Conservation (phyloP, 2,113 vertebrate genomes). For the Colaptes auratus region DNA sequence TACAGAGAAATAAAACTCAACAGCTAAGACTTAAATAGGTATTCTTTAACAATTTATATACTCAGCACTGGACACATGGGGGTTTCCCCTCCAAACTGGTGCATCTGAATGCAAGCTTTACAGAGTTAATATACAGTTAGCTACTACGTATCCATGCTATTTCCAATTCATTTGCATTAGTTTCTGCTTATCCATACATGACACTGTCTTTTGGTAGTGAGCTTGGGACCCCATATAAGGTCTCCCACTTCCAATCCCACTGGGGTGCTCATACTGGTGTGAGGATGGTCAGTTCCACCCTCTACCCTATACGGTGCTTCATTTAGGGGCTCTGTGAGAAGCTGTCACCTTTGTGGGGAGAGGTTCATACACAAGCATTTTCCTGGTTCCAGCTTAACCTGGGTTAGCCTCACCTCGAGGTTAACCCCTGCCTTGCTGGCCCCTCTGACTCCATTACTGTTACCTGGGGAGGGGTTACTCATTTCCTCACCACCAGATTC, state of each 20-base stretch:
- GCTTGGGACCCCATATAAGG: background rate
- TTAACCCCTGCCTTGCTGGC: background rate
- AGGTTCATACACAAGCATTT: background rate
- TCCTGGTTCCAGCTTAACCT: too few species aligned
- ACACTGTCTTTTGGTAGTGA: too few species aligned
- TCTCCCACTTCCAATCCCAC: background rate
- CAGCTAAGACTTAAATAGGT: too few species aligned
- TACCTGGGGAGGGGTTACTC: background rate
- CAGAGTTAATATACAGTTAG: too few species aligned
- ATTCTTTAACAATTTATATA: too few species aligned
- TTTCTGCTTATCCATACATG: too few species aligned
- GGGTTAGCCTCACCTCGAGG: background rate
- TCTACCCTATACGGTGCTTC: background rate
- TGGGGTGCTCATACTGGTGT: background rate
- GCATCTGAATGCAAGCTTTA: too few species aligned
- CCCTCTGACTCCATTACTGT: background rate
- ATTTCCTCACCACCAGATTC: background rate
- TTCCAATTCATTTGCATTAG: too few species aligned
- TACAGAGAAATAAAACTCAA: background rate
- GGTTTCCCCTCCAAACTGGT: too few species aligned
- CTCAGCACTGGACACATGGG: too few species aligned
- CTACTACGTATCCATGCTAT: too few species aligned
- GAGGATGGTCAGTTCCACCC: background rate
- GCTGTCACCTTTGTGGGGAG: background rate
- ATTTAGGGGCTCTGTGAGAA: background rate